Evolutionary conservation across 2,113 vertebrate species (phyloP), one percentile per base, ranked within the genome.

Genomic region (Leucoraja erinaceus): DNA sequence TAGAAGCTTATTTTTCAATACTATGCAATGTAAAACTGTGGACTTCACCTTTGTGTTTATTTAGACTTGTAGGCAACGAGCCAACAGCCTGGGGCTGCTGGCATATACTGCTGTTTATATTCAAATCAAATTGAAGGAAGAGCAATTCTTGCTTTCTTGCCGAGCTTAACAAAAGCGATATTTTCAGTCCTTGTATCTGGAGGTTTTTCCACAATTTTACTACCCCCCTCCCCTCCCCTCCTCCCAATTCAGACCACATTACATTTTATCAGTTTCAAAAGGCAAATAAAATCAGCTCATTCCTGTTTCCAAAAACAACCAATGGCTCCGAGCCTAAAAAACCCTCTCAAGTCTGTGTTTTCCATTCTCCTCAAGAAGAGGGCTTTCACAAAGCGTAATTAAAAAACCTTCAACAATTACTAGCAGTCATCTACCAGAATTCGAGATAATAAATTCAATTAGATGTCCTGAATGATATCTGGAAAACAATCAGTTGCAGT

Each of bases 1-100:
- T 91, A 54, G 68, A 70, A 91, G 90, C 90, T 91, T 91, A 91
- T 91, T 91, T 91, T 70, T 72, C 90, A 91, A 91, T 91, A 54
- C 38, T 54, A 54, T 74, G 90, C 90, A 91, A 91, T 91, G 66
- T 91, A 74, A 91, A 91, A 91, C 68, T 74, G 68, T 91, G 90
- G 90, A 91, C 68, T 91, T 91, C 66, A 91, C 90, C 90, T 91
- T 91, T 9, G 90, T 91, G 90, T 91, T 91, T 91, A 91, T 91
- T 91, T 91, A 74, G 90, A 91, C 68, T 91, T 38, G 4, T 74
- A 72, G 90, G 90, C 66, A 91, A 20, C 28, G 66, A 91, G 90
- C 90, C 90, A 91, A 72, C 72, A 72, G 90, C 90, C 90, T 47
- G 28, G 25, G 90, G 90, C 90, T 72, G 38, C 68, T 91, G 90